Percentiles rank a stretch among this genome's conserved stretches.
phyloP scores from a whole-genome alignment of 2,113 vertebrate genomes.

The Hippocampus abdominalis region DNA sequence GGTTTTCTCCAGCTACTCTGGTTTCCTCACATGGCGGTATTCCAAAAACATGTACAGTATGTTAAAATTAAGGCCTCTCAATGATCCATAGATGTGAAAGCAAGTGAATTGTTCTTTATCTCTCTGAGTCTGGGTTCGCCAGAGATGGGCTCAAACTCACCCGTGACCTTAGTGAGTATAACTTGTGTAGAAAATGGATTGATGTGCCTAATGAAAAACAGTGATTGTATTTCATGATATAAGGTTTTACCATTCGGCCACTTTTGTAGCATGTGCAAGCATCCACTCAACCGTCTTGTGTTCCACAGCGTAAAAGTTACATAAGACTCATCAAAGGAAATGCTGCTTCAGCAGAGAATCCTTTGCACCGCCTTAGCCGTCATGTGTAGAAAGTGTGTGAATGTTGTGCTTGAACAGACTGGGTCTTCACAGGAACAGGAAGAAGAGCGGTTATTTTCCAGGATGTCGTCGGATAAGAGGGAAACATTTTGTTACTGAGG shows the following conservation, averaged over 20 bases:
- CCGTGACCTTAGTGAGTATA: too few relatives aligned
- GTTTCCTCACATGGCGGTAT: too few relatives aligned
- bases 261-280: conserved; percentile 28
- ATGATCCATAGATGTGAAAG: too few relatives aligned
- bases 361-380: conserved; percentile 46
- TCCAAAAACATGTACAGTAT: too few relatives aligned
- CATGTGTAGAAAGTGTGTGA: conserved; percentile 37
- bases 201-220: too few relatives aligned
- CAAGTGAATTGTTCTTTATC: too few relatives aligned
- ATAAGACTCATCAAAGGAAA: conserved; percentile 54
- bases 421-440: conserved; percentile 45
- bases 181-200: too few relatives aligned
- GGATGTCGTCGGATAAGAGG: conserved; percentile 36
- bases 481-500: conserved; percentile 15
- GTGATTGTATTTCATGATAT: too few relatives aligned
- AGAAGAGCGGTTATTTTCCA: conserved; percentile 34
- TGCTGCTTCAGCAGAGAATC: conserved; percentile 64
- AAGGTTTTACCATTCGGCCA: background rate
- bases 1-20: too few relatives aligned
- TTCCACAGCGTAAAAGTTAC: conserved; percentile 45
- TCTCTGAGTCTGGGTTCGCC: too few relatives aligned
- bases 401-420: conserved; percentile 30
- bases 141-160: too few relatives aligned
- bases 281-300: conserved; percentile 61
- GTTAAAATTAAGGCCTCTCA: too few relatives aligned